Evolutionary conservation across 2,888 invertebrate species (phyloP), one percentile per base, ranked within the genome.

Genomic region (Oxytorus armatus): DNA sequence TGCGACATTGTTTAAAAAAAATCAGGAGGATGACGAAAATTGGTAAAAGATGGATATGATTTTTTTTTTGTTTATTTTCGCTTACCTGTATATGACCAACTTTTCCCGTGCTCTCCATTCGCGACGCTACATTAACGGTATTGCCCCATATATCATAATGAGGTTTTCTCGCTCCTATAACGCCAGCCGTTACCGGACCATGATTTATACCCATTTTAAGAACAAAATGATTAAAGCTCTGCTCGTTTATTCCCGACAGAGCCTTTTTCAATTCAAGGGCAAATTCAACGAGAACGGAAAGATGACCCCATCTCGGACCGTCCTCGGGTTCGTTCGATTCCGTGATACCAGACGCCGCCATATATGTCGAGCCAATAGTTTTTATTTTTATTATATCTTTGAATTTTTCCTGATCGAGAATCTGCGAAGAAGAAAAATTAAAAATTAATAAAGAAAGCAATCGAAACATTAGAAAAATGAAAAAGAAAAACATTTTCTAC

Each of bases 101-200:
- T 93, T 98, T 98, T 81, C 99, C 99, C 0, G 98, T 98, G 89
- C 98, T 98, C 91, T 99, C 99, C 99, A 99, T 99, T 77, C 98
- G 93, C 0, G 98, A 98, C 4, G 99, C 98, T 0, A 99, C 98
- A 90, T 99, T 99, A 14, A 98, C 98, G 0, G 98, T 98, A 90
- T 98, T 98, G 0, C 98, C 98, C 98, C 98, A 98, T 87, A 98
- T 98, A 91, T 98, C 98, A 89, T 98, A 98, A 92, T 98, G 98
- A 0, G 98, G 98, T 90, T 98, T 98, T 66, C 97, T 93, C 0
- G 98, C 98, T 11, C 98, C 98, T 86, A 98, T 98, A 3, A 98
- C 98, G 0, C 98, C 98, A 0, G 98, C 98, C 0, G 97, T 98
- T 80, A 98, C 97, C 10, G 98, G 98, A 0, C 98, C 98, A 91